Percentiles rank a stretch among this genome's conserved stretches.
phyloP scores from a whole-genome alignment of 1,140 invertebrate genomes.

The Heterodera carotae region DNA sequence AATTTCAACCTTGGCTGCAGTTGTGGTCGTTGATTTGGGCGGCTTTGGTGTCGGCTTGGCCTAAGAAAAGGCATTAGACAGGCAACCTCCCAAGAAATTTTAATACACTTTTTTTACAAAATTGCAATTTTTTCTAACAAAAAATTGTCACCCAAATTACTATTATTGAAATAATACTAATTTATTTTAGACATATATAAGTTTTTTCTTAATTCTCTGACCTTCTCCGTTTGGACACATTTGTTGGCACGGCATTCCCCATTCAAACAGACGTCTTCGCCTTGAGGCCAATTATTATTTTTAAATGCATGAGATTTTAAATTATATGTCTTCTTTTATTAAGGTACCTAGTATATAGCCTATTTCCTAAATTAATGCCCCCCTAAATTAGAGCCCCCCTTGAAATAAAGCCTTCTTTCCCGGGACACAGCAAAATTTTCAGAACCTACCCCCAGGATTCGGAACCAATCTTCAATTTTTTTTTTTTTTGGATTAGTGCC shows the following conservation, averaged over 20 bases:
- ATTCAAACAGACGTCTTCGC: slow-evolving; percentile 27
- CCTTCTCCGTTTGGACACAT: slow-evolving; percentile 31
- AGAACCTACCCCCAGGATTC: too few species aligned
- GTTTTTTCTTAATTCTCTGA: not conserved
- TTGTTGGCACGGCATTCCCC: slow-evolving; percentile 23
- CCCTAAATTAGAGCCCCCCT: too few species aligned
- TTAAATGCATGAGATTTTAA: not conserved
- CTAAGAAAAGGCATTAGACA: too few species aligned
- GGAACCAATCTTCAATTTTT: not conserved
- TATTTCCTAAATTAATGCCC: too few species aligned
- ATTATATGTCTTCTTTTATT: too few species aligned
- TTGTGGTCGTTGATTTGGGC: not conserved
- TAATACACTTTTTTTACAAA: too few species aligned
- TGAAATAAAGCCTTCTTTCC: too few species aligned
- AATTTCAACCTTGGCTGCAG: not conserved
- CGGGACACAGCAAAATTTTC: too few species aligned
- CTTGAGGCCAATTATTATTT: slow-evolving; percentile 1
- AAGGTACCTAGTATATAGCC: slow-evolving; percentile 1
- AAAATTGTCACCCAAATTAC: not conserved
- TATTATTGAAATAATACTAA: not conserved
- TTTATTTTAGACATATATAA: not conserved
- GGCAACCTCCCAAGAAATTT: too few species aligned
- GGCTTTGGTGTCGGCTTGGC: not conserved
- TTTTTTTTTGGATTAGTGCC: not conserved
- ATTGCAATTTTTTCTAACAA: too few species aligned